Base-by-base conservation (phyloP, 2,797 vertebrate species). In the Cyclura pinguis region DNA sequence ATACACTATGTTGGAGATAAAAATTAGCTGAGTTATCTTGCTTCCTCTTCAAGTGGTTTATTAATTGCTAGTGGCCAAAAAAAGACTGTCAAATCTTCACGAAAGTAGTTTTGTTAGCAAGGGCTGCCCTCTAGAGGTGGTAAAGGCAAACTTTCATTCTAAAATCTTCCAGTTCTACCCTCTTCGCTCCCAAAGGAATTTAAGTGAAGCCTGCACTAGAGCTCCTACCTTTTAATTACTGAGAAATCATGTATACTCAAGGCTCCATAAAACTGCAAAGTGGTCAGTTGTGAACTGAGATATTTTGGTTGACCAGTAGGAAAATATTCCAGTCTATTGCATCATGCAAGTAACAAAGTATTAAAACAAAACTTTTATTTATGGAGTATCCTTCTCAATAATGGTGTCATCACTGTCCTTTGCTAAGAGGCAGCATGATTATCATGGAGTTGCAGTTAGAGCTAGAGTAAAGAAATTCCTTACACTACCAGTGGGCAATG, bases 111-210 rank as follows among this genome's bases (percentile, higher is more conserved):
- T 52, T 76, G 50, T 69, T 16, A 82, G 42, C 47, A 55, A 83
- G 47, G 57, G 6, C 50, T 77, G n/a, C 50, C 89, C 80, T 67
- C 89, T 90, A 27, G 72, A 87, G 89, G 47, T 84, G n/a, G 14
- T 52, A 82, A 59, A 81, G 73, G 32, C 22, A 22, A 69, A 3
- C 16, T 78, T 85, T 52, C 32, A 73, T 47, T 27, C 29, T 59
- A 22, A 85, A 32, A 27, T 73, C 29, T 80, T n/a, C 32, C 22
- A 20, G 27, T 74, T 89, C 57, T 35, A 13, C 47, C 22, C 22
- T 52, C 12, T 1, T 14, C 4, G 64, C 32, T 50, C 59, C 52
- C 32, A 59, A 64, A 35, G 35, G 27, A 42, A 72, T 85, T 22
- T 32, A 24, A 57, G 27, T 29, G 55, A 67, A 85, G 3, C 1